Conservation (phyloP, 1,140 invertebrate genomes). For the Ladona fulva region DNA sequence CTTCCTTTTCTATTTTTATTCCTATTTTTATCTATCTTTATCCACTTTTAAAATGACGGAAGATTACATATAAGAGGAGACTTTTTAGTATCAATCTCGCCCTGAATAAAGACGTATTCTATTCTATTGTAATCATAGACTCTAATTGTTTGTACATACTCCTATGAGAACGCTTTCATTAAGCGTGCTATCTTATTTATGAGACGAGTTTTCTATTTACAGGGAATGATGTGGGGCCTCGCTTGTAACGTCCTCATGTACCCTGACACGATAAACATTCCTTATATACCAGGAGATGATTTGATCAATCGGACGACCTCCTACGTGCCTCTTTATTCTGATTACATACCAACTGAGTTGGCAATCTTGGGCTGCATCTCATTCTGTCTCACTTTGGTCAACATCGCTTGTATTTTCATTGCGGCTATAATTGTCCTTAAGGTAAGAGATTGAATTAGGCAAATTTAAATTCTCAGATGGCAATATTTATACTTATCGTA, state of each 20-base stretch:
- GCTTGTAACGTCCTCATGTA: constrained; percentile 61
- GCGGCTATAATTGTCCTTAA: constrained; percentile 72
- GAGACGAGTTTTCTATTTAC: constrained; percentile 20
- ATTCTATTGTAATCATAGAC: constrained; percentile 36
- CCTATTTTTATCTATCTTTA: too few species aligned
- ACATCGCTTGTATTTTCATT: constrained; percentile 76
- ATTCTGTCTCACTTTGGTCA: constrained; percentile 67
- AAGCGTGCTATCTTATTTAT: too few species aligned
- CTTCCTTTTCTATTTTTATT: too few species aligned
- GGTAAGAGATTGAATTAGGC: constrained; percentile 33
- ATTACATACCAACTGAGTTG: constrained; percentile 65
- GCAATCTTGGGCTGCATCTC: constrained; percentile 69
- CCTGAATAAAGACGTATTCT: too few species aligned
- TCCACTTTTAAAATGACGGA: too few species aligned
- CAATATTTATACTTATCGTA: too few species aligned
- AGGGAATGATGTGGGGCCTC: constrained; percentile 70
- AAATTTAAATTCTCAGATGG: too few species aligned
- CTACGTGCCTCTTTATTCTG: constrained; percentile 55
- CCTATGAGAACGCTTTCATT: too few species aligned
- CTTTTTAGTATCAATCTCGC: too few species aligned
- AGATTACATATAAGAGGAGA: too few species aligned
- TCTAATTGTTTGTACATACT: too few species aligned
- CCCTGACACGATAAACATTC: constrained; percentile 50
- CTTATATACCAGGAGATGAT: constrained; percentile 55
- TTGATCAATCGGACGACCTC: constrained; percentile 46